These are phyloP conservation scores for Chironomus riparius DNA, from an alignment of 2,888 invertebrate genomes.

Conservation along the genomic window DNA sequence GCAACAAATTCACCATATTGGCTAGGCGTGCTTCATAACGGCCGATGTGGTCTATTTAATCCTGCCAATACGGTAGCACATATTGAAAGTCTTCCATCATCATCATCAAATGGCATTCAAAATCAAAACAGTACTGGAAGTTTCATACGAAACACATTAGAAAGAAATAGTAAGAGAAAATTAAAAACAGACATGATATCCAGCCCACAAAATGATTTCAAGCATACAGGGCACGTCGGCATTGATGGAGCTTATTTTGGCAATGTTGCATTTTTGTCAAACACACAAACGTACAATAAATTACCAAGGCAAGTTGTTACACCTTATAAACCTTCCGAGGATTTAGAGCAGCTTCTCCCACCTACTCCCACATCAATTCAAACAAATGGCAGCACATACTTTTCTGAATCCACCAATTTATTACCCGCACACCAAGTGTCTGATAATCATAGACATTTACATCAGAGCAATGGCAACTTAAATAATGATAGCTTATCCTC, in stretches of 20 bases:
- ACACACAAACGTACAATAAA: conserved; percentile 52
- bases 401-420: conserved; percentile 34
- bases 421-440: not conserved
- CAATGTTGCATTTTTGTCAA: conserved; percentile 61
- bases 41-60: conserved; percentile 89
- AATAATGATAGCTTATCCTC: conserved; percentile 9
- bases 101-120: conserved; percentile 28
- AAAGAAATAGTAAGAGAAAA: conserved; percentile 53
- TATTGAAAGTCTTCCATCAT: conserved; percentile 49
- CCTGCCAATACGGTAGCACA: conserved; percentile 83
- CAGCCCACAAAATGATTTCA: conserved; percentile 90
- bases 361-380: conserved; percentile 43
- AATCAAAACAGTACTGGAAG: conserved; percentile 44
- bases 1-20: conserved; percentile 64
- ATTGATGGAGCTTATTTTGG: conserved; percentile 96
- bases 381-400: conserved; percentile 42
- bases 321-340: conserved; percentile 82
- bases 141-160: conserved; percentile 44
- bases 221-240: conserved; percentile 93
- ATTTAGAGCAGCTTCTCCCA: conserved; percentile 57
- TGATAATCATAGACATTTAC: not conserved
- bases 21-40: conserved; percentile 83
- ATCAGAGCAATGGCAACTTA: not conserved
- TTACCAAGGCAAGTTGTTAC: conserved; percentile 82
- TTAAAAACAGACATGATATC: conserved; percentile 90